Evolutionary conservation across 2,113 vertebrate genomes (phyloP).

Genomic region (Pogonocichla stellata): DNA sequence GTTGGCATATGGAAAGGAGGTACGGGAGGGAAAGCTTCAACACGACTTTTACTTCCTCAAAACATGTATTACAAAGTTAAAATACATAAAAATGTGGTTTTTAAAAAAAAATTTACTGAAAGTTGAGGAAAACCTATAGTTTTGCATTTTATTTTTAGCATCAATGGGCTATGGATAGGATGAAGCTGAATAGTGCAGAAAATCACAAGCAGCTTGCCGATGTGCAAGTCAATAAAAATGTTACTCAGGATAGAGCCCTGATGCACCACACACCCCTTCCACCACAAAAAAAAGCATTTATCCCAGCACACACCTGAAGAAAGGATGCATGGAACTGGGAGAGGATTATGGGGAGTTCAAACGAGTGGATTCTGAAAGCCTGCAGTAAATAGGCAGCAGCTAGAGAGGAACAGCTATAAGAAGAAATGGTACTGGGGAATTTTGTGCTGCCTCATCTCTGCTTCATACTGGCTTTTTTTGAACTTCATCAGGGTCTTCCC

Average conservation of each 20-base stretch:
- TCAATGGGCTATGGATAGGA: fast-evolving
- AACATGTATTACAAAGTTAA: background rate
- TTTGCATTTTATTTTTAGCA: background rate
- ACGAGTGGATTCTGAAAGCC: fast-evolving
- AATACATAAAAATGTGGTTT: fast-evolving
- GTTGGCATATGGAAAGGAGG: fast-evolving
- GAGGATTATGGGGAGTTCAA: background rate
- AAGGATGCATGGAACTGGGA: background rate
- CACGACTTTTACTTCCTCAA: background rate
- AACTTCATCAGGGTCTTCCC: fast-evolving
- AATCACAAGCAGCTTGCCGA: background rate
- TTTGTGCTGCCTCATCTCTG: background rate
- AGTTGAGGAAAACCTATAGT: background rate
- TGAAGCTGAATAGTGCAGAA: background rate
- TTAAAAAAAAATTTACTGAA: background rate
- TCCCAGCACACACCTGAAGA: fast-evolving
- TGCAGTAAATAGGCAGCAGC: background rate
- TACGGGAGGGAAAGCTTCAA: fast-evolving
- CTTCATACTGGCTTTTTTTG: background rate
- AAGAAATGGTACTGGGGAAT: background rate
- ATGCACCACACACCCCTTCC: fast-evolving
- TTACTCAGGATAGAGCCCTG: background rate
- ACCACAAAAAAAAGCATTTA: background rate
- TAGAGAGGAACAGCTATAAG: background rate
- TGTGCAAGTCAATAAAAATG: fast-evolving